Evolutionary conservation across 1,140 invertebrate species (phyloP).

Genomic region (Sweltsa coloradensis): DNA sequence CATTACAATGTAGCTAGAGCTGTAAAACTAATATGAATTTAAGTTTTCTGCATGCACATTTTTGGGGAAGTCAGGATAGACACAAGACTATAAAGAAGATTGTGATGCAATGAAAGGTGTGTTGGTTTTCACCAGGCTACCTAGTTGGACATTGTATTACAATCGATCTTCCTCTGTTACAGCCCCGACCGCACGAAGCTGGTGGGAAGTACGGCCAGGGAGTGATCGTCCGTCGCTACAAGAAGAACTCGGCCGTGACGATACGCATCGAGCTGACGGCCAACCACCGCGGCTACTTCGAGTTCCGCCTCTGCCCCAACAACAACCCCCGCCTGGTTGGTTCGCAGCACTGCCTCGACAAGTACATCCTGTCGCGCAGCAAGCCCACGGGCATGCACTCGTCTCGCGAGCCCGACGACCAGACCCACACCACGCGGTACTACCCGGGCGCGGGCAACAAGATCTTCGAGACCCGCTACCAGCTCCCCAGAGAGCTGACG

Average conservation of each 20-base stretch:
- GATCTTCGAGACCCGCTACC: constrained; percentile 53
- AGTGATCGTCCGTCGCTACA: constrained; percentile 64
- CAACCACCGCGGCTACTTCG: constrained; percentile 58
- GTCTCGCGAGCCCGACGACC: constrained; percentile 21
- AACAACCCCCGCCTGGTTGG: constrained; percentile 29
- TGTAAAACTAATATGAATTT: too few species aligned
- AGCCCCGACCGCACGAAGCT: constrained; percentile 66
- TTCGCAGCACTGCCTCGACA: constrained; percentile 48
- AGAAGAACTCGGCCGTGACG: constrained; percentile 47
- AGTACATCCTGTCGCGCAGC: constrained; percentile 46
- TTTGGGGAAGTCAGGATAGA: too few species aligned
- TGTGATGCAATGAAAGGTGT: too few species aligned
- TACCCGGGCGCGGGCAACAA: constrained; percentile 65
- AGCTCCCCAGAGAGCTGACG: constrained; percentile 49
- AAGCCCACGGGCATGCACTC: constrained; percentile 32
- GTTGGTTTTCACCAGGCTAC: too few species aligned
- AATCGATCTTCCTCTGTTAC: constrained; percentile 24
- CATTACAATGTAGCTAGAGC: too few species aligned
- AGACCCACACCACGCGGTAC: constrained; percentile 34
- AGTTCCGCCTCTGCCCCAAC: constrained; percentile 71
- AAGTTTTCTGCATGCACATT: too few species aligned
- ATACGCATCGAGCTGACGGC: constrained; percentile 68
- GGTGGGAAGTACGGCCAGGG: constrained; percentile 73
- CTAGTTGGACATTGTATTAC: too few species aligned
- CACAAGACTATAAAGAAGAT: too few species aligned